Conservation (phyloP, 2,797 vertebrate genomes). For the Okamejei kenojei region DNA sequence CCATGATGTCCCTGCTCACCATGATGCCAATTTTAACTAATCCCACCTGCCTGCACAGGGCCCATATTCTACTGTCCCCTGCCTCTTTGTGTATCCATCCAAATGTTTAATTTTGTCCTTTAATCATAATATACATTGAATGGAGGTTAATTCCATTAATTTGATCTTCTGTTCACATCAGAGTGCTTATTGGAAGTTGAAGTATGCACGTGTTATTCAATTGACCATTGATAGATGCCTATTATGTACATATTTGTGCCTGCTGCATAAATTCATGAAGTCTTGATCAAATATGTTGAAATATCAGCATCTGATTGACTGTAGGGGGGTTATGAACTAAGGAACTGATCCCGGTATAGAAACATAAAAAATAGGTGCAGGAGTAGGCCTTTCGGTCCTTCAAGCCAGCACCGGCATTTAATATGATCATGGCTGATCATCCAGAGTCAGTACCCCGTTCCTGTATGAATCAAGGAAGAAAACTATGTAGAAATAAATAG, state of each 20-base stretch:
- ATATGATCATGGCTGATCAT: too few species aligned
- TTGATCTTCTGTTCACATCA: not conserved
- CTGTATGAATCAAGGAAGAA: not conserved
- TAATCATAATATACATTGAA: not conserved
- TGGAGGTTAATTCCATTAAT: not conserved
- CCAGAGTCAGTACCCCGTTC: too few species aligned
- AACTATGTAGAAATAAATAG: not conserved
- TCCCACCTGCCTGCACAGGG: too few species aligned
- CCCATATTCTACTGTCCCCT: too few species aligned
- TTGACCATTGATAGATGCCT: not conserved
- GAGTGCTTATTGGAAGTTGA: not conserved
- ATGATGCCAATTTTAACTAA: too few species aligned
- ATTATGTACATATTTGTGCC: not conserved
- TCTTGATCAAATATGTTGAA: not conserved
- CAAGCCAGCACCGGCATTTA: too few species aligned
- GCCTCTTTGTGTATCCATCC: too few species aligned
- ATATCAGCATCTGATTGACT: not conserved
- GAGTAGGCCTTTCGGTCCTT: too few species aligned
- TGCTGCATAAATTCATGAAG: not conserved
- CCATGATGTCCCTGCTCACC: too few species aligned
- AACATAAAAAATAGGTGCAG: too few species aligned
- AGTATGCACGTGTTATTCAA: not conserved
- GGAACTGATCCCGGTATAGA: not conserved
- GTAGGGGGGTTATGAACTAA: not conserved
- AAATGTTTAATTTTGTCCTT: not conserved